Conservation (phyloP, 2,797 vertebrate species). For the Arrhamphus sclerolepis region DNA sequence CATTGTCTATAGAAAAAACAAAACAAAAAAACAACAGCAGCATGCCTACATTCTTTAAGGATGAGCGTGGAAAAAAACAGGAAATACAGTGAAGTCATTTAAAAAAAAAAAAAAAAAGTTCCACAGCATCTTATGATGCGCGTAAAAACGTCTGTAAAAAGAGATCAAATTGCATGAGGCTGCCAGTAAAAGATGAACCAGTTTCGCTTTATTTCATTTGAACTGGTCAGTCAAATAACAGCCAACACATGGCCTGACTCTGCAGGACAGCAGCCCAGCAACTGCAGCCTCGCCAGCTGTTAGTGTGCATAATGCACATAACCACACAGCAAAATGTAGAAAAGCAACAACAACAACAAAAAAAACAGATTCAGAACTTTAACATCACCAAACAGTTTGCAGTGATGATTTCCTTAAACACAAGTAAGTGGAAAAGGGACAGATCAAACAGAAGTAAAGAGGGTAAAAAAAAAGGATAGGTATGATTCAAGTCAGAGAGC, state of each 20-base stretch:
- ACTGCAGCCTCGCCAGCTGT: slow-evolving; percentile 70
- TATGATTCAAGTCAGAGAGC: slow-evolving; percentile 36
- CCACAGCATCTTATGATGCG: not conserved
- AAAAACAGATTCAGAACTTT: not conserved
- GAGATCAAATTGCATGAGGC: not conserved
- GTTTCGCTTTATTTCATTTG: slow-evolving; percentile 36
- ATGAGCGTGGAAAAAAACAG: not conserved
- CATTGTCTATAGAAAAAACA: not conserved
- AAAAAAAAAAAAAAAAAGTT: too few relatives aligned
- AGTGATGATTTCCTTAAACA: not conserved
- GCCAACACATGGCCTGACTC: slow-evolving; percentile 61
- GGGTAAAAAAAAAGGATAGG: not conserved
- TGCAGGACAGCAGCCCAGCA: slow-evolving; percentile 48
- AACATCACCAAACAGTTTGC: not conserved
- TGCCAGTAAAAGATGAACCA: slow-evolving; percentile 21
- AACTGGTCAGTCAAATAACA: slow-evolving; percentile 41
- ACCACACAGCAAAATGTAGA: slow-evolving; percentile 1
- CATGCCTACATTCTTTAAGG: slow-evolving; percentile 17
- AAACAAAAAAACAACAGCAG: too few relatives aligned
- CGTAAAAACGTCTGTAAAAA: not conserved
- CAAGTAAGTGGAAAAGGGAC: slow-evolving; percentile 3
- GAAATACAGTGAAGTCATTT: too few relatives aligned
- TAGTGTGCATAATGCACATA: slow-evolving; percentile 36
- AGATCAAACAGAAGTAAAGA: slow-evolving; percentile 4
- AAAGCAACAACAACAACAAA: not conserved